Evolutionary conservation across 2,113 vertebrate species (phyloP).

Genomic region (Phasianus colchicus): DNA sequence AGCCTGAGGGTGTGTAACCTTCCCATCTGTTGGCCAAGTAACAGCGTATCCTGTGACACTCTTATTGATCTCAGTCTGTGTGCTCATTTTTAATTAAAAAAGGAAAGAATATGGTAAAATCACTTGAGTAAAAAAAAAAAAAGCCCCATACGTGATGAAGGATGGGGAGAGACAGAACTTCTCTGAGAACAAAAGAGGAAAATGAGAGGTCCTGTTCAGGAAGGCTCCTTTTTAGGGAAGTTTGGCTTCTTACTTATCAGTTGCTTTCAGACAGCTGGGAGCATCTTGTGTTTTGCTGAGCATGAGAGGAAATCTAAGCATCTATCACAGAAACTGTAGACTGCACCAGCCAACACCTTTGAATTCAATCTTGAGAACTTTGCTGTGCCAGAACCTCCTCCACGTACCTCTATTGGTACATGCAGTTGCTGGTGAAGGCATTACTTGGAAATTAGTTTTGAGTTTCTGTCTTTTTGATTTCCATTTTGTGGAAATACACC

Average conservation of each 20-base stretch:
- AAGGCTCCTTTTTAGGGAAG: background rate
- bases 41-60: rapidly evolving
- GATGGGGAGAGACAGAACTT: background rate
- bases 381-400: background rate
- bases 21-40: background rate
- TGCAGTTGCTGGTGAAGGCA: background rate
- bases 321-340: background rate
- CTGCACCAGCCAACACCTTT: background rate
- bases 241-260: background rate
- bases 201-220: background rate
- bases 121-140: background rate
- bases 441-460: background rate
- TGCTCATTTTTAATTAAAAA: background rate
- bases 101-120: background rate
- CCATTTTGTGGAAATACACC: background rate
- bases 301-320: background rate
- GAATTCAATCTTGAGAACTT: background rate
- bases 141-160: background rate
- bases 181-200: background rate
- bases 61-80: background rate
- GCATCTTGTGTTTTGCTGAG: background rate
- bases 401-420: background rate
- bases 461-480: background rate
- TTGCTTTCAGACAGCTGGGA: background rate
- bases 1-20: background rate